These are phyloP conservation scores for Coreius guichenoti DNA, from an alignment of 2,797 vertebrate genomes.

Conservation along the genomic window DNA sequence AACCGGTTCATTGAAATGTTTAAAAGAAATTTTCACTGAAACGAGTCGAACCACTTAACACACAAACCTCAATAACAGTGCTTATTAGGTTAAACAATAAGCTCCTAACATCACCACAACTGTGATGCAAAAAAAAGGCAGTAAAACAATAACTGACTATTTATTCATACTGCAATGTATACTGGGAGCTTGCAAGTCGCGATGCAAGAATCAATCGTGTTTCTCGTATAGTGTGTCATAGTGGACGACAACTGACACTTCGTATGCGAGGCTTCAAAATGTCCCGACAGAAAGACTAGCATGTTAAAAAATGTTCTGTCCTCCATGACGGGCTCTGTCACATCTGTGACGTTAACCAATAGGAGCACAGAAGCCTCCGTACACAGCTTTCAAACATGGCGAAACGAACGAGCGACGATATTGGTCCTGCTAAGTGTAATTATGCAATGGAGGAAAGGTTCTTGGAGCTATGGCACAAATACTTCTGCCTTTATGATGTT, in stretches of 20 bases:
- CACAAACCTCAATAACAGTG: background rate
- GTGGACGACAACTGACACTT: too few species aligned
- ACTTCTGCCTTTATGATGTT: background rate
- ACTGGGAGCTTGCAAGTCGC: background rate
- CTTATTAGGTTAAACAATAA: background rate
- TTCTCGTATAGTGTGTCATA: background rate
- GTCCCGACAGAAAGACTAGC: background rate
- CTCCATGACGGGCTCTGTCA: background rate
- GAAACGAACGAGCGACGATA: background rate
- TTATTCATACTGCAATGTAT: background rate
- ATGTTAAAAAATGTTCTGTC: background rate
- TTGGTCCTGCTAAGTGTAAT: background rate
- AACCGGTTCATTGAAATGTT: background rate
- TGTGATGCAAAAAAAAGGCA: background rate
- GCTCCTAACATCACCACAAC: background rate
- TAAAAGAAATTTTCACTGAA: background rate
- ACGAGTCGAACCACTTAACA: background rate
- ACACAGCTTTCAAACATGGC: background rate
- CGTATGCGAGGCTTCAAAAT: too few species aligned
- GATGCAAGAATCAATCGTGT: background rate
- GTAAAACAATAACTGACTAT: background rate
- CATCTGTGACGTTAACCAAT: background rate
- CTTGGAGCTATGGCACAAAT: background rate
- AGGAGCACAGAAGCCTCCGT: background rate
- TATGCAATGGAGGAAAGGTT: background rate